These are phyloP conservation scores for Corythornis cristatus DNA, from an alignment of 2,113 vertebrate species.

Conservation along the genomic window DNA sequence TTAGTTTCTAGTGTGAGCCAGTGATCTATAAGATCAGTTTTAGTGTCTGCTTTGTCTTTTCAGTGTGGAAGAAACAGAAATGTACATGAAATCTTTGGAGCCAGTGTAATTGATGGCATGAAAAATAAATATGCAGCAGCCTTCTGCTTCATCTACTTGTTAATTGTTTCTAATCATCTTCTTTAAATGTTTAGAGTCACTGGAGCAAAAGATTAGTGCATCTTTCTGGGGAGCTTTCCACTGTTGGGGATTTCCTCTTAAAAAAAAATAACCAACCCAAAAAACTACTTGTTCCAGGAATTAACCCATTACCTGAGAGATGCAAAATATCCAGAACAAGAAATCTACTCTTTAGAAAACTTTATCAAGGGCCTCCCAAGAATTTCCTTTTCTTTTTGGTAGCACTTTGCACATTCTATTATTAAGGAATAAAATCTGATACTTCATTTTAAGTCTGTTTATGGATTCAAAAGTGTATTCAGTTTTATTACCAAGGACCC, in stretches of 20 bases:
- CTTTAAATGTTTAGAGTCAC: neutral
- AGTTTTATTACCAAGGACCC: neutral
- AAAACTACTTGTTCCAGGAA: neutral
- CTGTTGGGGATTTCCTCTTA: neutral
- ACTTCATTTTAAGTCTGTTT: neutral
- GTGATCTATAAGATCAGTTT: neutral
- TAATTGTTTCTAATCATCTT: neutral
- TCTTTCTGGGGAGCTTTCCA: neutral
- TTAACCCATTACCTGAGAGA: neutral
- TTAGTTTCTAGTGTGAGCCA: neutral
- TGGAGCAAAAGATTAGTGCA: neutral
- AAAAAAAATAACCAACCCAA: neutral
- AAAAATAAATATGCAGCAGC: neutral
- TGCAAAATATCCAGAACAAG: neutral
- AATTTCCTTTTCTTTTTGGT: neutral
- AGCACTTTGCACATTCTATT: accelerated
- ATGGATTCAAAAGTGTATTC: neutral
- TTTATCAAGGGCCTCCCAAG: neutral
- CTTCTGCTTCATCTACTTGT: neutral
- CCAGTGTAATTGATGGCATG: neutral
- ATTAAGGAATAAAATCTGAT: neutral
- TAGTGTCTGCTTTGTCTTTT: neutral
- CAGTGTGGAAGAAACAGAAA: neutral
- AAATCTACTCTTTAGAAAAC: neutral
- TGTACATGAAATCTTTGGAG: neutral